phyloP scores from a whole-genome alignment of 2,113 vertebrate species.

The Ciconia maguari region DNA sequence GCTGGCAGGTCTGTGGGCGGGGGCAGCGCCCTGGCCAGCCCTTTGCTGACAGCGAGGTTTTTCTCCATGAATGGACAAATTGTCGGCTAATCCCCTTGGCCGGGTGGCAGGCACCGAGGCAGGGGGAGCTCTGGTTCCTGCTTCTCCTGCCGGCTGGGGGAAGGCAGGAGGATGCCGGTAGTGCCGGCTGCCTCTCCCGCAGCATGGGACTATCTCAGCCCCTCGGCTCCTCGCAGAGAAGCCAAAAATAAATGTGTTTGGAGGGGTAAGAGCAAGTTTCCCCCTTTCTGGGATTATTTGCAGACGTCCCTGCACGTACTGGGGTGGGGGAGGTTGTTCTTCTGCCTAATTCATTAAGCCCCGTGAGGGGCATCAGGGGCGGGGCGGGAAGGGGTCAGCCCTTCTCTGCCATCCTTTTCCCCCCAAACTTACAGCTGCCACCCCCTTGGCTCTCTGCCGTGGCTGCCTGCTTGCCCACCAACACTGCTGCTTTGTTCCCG shows the following conservation, averaged over 20 bases:
- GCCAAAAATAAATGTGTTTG: neutral
- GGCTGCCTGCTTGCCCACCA: neutral
- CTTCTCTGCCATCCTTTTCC: neutral
- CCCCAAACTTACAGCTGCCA: neutral
- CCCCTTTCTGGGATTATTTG: neutral
- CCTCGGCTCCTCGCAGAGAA: neutral
- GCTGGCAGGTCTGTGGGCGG: neutral
- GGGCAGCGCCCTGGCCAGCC: neutral
- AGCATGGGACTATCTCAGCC: neutral
- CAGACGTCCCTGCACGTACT: fast-evolving
- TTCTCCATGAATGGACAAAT: constrained; percentile 7
- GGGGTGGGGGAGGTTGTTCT: neutral
- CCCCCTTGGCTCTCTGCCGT: neutral
- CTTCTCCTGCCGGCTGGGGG: neutral
- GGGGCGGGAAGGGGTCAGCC: neutral
- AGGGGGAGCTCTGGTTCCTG: neutral
- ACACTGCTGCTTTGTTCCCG: neutral
- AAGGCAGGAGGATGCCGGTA: neutral
- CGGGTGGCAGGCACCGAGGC: neutral
- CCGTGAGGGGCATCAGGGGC: fast-evolving
- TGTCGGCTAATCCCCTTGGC: neutral
- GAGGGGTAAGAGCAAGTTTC: neutral
- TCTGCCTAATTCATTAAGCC: neutral
- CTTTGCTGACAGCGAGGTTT: constrained; percentile 34
- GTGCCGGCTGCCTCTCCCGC: neutral